Evolutionary conservation across 1,140 invertebrate genomes (phyloP), one percentile per base, ranked within the genome.

Genomic region (Drosophila takahashii): DNA sequence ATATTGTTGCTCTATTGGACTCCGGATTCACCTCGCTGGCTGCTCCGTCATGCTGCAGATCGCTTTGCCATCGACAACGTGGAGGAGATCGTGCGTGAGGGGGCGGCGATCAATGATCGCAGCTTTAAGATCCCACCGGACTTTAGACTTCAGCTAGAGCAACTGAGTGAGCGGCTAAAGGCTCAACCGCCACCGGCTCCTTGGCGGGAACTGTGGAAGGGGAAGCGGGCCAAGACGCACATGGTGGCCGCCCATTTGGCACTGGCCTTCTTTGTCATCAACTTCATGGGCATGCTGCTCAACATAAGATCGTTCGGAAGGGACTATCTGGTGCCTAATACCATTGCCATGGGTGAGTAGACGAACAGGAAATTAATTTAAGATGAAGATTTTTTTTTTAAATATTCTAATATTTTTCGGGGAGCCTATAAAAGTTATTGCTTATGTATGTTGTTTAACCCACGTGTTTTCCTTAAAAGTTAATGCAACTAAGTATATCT

Each of bases 291-390:
- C 27, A 92, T 92, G 76, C 47, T 93, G 53, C 67, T 93, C 4
- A 93, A 93, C 56, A 92, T 93, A 7, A 70, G 92, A 45, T 91
- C 92, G 3, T 93, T 93, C 69, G 92, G 92, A 4, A 57, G 92
- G 16, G 70, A 91, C 45, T 92, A 92, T 70, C 60, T 93, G 6
- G 81, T 90, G 22, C 75, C 86, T 0, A 93, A 92, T 18, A 93
- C 92, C 10, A 92, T 92, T 42, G 91, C 92, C 27, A 92, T 92
- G 81, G 92, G 92, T 93, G 77, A 81, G 77, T 32, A 11, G 8
- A 18, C 9, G 3, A 32, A 0, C 10, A 13, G 11, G 16, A 18
- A 13, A 13, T n/a, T 11, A 36, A 4, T 36, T 36, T 3, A 11
- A n/a, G n/a, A n/a, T n/a, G n/a, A 10, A 11, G 10, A 11, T 36